Percentiles rank a stretch among this genome's conserved stretches.
These are phyloP conservation scores for Microcebus griseorufus DNA, from an alignment of 2,113 vertebrate genomes.

Conservation along the genomic window DNA sequence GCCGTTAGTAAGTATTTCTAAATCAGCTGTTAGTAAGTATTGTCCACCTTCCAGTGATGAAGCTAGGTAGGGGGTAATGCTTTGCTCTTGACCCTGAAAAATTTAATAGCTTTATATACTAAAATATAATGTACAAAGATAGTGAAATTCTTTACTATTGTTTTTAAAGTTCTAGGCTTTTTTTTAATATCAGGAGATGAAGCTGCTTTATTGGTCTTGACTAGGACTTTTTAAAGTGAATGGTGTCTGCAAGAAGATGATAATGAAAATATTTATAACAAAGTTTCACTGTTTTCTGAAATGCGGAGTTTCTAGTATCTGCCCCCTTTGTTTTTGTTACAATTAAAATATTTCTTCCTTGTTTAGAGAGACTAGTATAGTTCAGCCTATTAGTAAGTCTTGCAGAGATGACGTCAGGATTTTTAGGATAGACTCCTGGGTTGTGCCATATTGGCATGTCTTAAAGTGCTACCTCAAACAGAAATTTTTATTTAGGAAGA, in stretches of 20 bases:
- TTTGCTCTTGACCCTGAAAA: conserved; percentile 53
- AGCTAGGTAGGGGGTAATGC: neutral
- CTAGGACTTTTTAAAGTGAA: conserved; percentile 52
- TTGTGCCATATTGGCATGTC: no score
- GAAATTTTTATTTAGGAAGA: no score
- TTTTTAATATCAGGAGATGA: conserved; percentile 48
- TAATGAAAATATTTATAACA: conserved; percentile 43
- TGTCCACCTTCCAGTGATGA: neutral
- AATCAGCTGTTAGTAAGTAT: neutral
- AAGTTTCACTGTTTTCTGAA: conserved; percentile 49
- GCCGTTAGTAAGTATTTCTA: no score
- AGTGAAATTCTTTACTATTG: conserved; percentile 50
- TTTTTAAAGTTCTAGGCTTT: conserved; percentile 39
- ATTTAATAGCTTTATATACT: conserved; percentile 56
- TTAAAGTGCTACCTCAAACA: no score
- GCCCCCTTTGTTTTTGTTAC: conserved; percentile 18
- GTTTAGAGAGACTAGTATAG: no score
- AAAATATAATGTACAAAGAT: conserved; percentile 30
- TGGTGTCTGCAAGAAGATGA: conserved; percentile 10
- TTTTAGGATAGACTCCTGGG: no score
- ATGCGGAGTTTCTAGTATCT: conserved; percentile 34
- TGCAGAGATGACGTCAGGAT: no score
- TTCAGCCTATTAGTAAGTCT: no score
- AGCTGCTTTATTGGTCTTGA: conserved; percentile 21
- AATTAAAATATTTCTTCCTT: neutral